A percentile compares a stretch with the other conserved stretches of the same genome.
These are phyloP conservation scores for Coccyzus lansbergi DNA, from an alignment of 2,797 vertebrate genomes.

Conservation along the genomic window DNA sequence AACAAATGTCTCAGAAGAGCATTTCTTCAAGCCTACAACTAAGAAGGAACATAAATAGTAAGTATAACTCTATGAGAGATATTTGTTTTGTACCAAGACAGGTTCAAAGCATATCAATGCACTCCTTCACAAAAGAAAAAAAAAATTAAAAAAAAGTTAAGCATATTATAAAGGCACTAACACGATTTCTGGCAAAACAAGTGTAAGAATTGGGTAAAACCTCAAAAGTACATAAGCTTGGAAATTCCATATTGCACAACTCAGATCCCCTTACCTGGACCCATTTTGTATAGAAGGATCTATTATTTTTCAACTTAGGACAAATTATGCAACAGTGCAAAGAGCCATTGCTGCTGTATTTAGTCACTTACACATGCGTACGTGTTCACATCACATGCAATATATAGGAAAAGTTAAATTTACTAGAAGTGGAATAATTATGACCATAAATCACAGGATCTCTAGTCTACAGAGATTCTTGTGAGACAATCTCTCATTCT, in stretches of 20 bases:
- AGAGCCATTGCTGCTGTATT: neutral
- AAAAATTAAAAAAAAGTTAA: neutral
- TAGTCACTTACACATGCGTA: neutral
- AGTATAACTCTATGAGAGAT: neutral
- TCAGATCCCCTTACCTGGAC: neutral
- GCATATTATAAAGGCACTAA: neutral
- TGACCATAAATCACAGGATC: neutral
- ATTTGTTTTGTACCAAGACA: neutral
- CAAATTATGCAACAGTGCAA: neutral
- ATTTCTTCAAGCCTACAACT: neutral
- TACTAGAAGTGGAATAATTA: neutral
- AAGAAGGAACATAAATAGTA: neutral
- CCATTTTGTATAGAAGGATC: neutral
- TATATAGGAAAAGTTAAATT: neutral
- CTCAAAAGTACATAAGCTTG: neutral
- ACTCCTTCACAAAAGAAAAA: neutral
- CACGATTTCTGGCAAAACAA: neutral
- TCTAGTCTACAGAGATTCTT: neutral
- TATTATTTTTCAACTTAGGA: neutral
- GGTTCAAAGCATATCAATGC: neutral
- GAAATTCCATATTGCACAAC: neutral
- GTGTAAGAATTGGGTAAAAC: neutral
- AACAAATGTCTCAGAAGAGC: neutral
- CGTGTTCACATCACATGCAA: neutral
- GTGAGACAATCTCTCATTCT: neutral